Percentiles rank a stretch among this genome's conserved stretches.
These are phyloP conservation scores for Drosophila repleta DNA, from an alignment of 1,140 invertebrate species.

Conservation along the genomic window DNA sequence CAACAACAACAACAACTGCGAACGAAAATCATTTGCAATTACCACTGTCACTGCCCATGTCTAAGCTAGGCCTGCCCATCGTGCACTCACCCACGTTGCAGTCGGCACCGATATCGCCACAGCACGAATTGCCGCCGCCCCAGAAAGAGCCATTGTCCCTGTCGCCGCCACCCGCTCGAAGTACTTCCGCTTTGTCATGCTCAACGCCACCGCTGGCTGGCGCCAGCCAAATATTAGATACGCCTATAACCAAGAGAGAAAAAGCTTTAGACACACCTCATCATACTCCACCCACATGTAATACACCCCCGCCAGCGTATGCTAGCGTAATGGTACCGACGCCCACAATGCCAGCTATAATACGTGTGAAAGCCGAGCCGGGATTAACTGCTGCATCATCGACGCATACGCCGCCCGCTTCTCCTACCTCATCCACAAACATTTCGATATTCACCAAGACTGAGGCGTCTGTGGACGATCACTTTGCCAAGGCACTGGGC, in stretches of 20 bases:
- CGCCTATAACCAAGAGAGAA: conserved; percentile 50
- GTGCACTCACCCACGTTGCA: conserved; percentile 80
- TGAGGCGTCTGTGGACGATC: conserved; percentile 93
- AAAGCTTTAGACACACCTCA: conserved; percentile 61
- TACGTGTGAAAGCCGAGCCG: conserved; percentile 77
- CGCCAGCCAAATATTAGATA: conserved; percentile 49
- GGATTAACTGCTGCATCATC: conserved; percentile 65
- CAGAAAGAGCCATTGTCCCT: conserved; percentile 70
- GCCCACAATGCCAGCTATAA: conserved; percentile 72
- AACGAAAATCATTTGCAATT: conserved; percentile 57
- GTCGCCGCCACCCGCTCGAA: conserved; percentile 82
- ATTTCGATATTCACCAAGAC: conserved; percentile 82
- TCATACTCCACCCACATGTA: conserved; percentile 70
- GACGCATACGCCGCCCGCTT: conserved; percentile 69
- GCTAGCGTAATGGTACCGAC: conserved; percentile 49
- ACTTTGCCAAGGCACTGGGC: conserved; percentile 97
- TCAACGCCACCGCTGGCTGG: conserved; percentile 18
- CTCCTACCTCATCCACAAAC: conserved; percentile 72
- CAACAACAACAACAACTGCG: conserved; percentile 57
- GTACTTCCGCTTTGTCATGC: conserved; percentile 77
- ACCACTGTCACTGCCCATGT: conserved; percentile 36
- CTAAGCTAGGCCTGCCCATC: conserved; percentile 42
- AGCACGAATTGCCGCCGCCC: conserved; percentile 63
- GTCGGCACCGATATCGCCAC: conserved; percentile 66
- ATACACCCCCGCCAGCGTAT: conserved; percentile 70